These are phyloP conservation scores for Apoderus coryli DNA, from an alignment of 2,888 invertebrate genomes.

Conservation along the genomic window DNA sequence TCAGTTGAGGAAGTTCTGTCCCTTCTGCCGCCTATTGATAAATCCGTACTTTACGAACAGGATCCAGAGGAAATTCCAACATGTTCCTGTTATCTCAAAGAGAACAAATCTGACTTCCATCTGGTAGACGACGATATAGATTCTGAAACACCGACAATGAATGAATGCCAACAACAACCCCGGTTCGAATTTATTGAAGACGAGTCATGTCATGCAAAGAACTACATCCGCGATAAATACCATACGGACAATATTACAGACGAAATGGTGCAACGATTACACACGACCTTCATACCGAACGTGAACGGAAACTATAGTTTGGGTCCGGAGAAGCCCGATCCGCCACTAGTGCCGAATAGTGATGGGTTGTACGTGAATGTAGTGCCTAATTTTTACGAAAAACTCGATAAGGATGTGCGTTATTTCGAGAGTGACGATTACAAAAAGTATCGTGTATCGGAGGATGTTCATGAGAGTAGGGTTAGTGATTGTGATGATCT, in stretches of 20 bases:
- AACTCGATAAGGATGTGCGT: conserved; percentile 24
- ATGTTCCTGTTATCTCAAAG: conserved; percentile 27
- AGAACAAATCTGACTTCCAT: conserved; percentile 25
- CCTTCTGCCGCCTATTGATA: conserved; percentile 51
- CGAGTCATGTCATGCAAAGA: conserved; percentile 38
- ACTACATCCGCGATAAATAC: conserved; percentile 36
- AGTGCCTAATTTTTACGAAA: conserved; percentile 34
- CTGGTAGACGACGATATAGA: conserved; percentile 24
- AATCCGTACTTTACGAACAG: conserved; percentile 20
- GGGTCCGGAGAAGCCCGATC: conserved; percentile 16
- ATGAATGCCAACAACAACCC: conserved; percentile 18
- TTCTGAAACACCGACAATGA: too few relatives aligned
- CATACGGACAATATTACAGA: conserved; percentile 35
- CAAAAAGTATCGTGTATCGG: conserved; percentile 32
- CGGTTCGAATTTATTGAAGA: conserved; percentile 37
- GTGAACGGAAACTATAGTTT: conserved; percentile 29
- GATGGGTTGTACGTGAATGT: conserved; percentile 29
- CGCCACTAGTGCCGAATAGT: conserved; percentile 15
- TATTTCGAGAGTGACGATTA: conserved; percentile 29
- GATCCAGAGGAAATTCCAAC: conserved; percentile 18
- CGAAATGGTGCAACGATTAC: conserved; percentile 36
- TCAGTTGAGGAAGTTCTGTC: conserved; percentile 47
- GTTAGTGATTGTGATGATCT: conserved; percentile 3
- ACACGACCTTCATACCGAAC: conserved; percentile 27
- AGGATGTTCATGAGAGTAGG: conserved; percentile 12